Evolutionary conservation across 2,113 vertebrate genomes (phyloP), one percentile per base, ranked within the genome.

Genomic region (Syngnathus typhle): DNA sequence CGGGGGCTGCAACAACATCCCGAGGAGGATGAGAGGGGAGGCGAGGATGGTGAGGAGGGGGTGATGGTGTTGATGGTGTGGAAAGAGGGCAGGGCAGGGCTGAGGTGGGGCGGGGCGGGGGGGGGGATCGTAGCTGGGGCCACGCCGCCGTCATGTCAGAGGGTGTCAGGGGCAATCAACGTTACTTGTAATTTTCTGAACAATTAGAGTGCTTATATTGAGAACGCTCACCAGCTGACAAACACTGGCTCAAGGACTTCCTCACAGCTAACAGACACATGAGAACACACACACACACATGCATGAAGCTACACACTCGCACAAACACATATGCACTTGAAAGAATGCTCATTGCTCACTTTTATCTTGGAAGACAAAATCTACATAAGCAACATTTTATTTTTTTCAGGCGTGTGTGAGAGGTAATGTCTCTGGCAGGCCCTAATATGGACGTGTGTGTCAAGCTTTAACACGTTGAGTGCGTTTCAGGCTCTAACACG

Each of bases 191-290:
- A 92, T 91, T 91, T 92, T 92, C 90, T 91, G 88, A 91, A 89
- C 90, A 91, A 92, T 92, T 92, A 92, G 87, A 91, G 90, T 60
- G 78, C 88, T 92, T 91, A 90, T 91, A 89, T 87, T 86, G 84
- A 90, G 85, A 88, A 84, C 39, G 82, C 68, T 82, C 71, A 80
- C 82, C 85, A 83, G 86, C 75, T 89, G 85, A 87, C 81, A 88
- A 84, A 88, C 79, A 81, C 64, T 67, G 54, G 83, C 84, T 82
- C 60, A 76, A 81, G 85, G 76, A 83, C 64, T 74, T 78, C 84
- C 88, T 82, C 77, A 79, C 76, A 88, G 87, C 81, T 46, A 56
- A 38, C 52, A 72, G 64, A 69, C 13, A 71, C 69, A 18, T 47
- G 68, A 51, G 65, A 43, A 43, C 18, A 15, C 56, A 39, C 64